These are phyloP conservation scores for Formica selysi DNA, from an alignment of 1,140 invertebrate genomes.

Conservation along the genomic window DNA sequence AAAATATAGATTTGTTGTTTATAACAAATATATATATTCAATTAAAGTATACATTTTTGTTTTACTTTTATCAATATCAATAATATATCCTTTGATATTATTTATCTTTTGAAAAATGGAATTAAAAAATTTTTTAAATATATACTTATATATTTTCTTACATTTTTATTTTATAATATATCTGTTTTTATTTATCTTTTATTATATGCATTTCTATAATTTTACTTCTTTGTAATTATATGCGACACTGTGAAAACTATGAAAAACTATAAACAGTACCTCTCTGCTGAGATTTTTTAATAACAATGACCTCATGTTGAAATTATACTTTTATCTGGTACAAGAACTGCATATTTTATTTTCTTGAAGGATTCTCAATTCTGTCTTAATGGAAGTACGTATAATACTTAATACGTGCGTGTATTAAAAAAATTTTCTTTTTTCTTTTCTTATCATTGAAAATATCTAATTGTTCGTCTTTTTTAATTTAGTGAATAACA, in stretches of 20 bases:
- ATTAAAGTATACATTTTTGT: slow-evolving; percentile 27
- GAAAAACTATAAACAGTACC: not conserved
- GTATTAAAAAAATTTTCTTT: not conserved
- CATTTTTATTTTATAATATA: not conserved
- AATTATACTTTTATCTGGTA: not conserved
- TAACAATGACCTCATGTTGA: not conserved
- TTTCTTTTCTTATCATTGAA: not conserved
- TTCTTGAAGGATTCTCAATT: not conserved
- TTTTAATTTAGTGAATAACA: slow-evolving; percentile 35
- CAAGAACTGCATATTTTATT: slow-evolving; percentile 26
- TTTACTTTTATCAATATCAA: not conserved
- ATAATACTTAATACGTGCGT: not conserved
- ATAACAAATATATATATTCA: not conserved
- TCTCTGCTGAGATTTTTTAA: not conserved
- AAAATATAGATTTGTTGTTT: slow-evolving; percentile 27
- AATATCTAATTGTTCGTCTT: not conserved
- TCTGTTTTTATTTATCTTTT: slow-evolving; percentile 4
- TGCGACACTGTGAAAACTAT: not conserved
- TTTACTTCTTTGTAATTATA: not conserved
- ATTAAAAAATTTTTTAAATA: not conserved
- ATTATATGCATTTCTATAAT: not conserved
- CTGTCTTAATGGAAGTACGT: slow-evolving; percentile 24
- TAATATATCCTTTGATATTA: not conserved
- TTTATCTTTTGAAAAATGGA: not conserved
- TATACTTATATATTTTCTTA: not conserved